Conservation (phyloP, 2,797 vertebrate species). For the Gallinago solitaria region DNA sequence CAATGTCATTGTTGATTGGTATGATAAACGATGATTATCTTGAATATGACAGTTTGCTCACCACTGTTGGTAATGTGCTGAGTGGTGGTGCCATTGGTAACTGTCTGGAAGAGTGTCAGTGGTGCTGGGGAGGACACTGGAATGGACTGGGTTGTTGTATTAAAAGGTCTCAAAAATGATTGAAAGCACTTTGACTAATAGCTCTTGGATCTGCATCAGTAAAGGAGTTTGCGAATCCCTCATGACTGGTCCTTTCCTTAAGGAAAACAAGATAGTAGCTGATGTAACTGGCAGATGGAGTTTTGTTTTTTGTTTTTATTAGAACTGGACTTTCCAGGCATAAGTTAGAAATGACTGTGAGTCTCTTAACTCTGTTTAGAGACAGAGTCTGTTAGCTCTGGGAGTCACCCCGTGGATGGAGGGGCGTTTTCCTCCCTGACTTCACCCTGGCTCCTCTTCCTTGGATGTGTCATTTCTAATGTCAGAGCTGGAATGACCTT, state of each 20-base stretch:
- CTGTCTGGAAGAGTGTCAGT: background rate
- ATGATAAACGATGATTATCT: background rate
- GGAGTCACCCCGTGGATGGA: background rate
- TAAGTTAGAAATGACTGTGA: background rate
- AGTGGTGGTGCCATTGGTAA: background rate
- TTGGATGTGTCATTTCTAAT: background rate
- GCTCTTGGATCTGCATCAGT: background rate
- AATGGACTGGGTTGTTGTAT: background rate
- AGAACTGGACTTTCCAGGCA: background rate
- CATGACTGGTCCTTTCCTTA: background rate
- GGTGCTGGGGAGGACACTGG: background rate
- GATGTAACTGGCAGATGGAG: background rate
- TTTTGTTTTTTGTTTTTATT: background rate
- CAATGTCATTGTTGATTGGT: background rate
- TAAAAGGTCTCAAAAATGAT: background rate
- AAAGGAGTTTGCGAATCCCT: slow-evolving; percentile 26
- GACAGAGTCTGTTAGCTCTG: background rate
- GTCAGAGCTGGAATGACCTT: background rate
- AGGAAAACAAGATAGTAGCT: background rate
- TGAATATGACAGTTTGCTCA: background rate
- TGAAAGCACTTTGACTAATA: slow-evolving; percentile 13
- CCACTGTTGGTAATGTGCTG: accelerated
- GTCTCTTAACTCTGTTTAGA: background rate
- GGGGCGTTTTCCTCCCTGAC: background rate
- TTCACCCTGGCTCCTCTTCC: background rate